A percentile compares a stretch with the other conserved stretches of the same genome.
Conservation (phyloP, 2,888 invertebrate genomes). For the Rhogogaster chlorosoma region DNA sequence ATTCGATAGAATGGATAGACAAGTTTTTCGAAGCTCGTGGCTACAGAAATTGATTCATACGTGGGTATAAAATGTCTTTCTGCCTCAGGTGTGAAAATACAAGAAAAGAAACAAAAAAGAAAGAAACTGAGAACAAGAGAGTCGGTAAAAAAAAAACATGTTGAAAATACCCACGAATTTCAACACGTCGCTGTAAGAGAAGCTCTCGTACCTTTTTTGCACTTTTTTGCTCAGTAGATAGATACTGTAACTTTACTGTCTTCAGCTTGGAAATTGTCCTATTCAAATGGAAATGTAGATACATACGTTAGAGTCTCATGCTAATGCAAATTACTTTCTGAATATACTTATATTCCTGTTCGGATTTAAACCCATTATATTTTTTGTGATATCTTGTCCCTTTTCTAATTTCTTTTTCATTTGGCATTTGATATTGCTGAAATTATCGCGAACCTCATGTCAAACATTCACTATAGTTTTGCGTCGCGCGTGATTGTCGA, state of each 20-base stretch:
- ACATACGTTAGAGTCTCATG: background rate
- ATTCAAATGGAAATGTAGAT: background rate
- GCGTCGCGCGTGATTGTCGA: background rate
- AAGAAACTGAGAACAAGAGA: background rate
- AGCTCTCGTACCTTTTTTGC: background rate
- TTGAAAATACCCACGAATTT: background rate
- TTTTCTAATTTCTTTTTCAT: background rate
- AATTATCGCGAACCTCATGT: background rate
- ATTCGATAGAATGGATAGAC: background rate
- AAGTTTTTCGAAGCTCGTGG: background rate
- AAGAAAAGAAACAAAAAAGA: background rate
- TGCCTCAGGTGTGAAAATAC: background rate
- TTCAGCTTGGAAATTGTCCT: background rate
- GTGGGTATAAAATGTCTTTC: background rate
- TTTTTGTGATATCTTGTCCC: background rate
- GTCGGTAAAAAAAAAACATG: background rate
- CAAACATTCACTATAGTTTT: background rate
- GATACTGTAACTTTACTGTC: background rate
- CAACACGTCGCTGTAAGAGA: background rate
- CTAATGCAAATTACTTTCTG: background rate
- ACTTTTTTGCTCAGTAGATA: background rate
- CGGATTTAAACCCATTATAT: background rate
- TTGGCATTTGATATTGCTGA: background rate
- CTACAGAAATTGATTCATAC: background rate
- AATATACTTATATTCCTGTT: background rate